A percentile compares a stretch with the other conserved stretches of the same genome.
phyloP scores from a whole-genome alignment of 2,113 vertebrate species.

The Brienomyrus brachyistius region DNA sequence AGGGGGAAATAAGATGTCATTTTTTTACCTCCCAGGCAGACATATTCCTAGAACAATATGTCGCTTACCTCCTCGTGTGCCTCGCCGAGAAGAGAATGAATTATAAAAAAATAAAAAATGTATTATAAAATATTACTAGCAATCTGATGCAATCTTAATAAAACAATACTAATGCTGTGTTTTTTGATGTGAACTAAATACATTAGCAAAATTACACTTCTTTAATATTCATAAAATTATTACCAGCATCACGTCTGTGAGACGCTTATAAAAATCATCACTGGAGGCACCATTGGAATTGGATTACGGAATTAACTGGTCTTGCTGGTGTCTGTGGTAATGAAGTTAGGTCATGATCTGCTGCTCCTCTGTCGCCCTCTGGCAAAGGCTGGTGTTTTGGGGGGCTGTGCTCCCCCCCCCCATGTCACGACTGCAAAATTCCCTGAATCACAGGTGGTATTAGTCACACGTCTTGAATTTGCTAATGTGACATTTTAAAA shows the following conservation, averaged over 20 bases:
- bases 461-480: slow-evolving; percentile 9
- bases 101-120: neutral
- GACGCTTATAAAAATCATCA: slow-evolving; percentile 1
- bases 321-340: neutral
- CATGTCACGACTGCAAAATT: neutral
- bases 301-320: neutral
- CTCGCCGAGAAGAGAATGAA: neutral
- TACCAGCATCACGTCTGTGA: neutral
- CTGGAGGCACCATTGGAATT: neutral
- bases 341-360: slow-evolving; percentile 11
- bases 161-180: neutral
- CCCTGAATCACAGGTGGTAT: neutral
- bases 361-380: neutral
- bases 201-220: neutral
- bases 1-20: neutral
- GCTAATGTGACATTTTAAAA: neutral
- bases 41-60: neutral
- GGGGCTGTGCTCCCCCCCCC: neutral
- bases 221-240: slow-evolving; percentile 11
- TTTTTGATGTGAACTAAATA: neutral
- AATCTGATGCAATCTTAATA: neutral
- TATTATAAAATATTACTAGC: neutral
- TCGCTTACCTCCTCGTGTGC: neutral
- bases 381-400: neutral
- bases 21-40: neutral